Conservation (phyloP, 1,140 invertebrate species). For the Lamellibrachia luymesi region DNA sequence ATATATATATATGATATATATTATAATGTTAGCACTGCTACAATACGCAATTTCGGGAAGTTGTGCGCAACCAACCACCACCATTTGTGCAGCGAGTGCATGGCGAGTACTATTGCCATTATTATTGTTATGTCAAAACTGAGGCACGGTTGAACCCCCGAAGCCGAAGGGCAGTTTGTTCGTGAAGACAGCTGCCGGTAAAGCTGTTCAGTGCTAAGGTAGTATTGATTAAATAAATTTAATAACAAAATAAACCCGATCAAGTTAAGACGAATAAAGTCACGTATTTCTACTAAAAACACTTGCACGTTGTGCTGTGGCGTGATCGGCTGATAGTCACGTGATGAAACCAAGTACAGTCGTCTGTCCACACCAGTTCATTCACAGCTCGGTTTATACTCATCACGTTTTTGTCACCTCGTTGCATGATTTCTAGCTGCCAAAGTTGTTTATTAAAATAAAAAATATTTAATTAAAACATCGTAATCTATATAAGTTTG, state of each 20-base stretch:
- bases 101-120: neutral
- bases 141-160: neutral
- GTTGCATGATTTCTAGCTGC: neutral
- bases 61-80: neutral
- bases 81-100: neutral
- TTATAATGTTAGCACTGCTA: neutral
- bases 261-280: neutral
- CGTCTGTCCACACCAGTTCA: neutral
- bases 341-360: neutral
- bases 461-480: neutral
- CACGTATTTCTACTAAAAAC: neutral
- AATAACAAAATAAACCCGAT: neutral
- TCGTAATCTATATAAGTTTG: neutral
- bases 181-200: neutral
- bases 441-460: neutral
- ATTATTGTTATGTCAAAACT: neutral
- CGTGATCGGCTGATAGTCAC: constrained; percentile 3
- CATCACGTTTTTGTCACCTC: neutral
- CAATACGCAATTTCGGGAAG: neutral
- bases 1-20: too few species aligned
- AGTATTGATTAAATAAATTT: neutral
- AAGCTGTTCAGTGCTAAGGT: neutral
- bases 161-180: neutral
- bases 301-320: neutral
- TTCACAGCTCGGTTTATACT: neutral